phyloP scores from a whole-genome alignment of 2,797 vertebrate species.

The Tenualosa ilisha region DNA sequence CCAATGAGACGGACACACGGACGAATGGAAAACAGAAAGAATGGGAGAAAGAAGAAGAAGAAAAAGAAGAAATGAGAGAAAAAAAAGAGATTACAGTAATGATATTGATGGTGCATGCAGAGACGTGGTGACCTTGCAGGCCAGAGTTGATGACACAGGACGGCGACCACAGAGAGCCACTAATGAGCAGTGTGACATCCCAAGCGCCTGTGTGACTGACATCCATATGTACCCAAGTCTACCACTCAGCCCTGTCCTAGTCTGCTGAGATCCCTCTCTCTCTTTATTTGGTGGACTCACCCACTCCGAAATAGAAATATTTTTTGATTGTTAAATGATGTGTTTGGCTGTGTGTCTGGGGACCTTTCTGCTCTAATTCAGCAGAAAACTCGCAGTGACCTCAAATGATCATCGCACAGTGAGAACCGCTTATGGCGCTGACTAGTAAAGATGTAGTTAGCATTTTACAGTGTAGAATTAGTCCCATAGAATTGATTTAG shows the following conservation, averaged over 20 bases:
- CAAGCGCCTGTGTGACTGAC: constrained; percentile 32
- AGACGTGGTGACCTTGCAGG: constrained; percentile 33
- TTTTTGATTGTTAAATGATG: constrained; percentile 21
- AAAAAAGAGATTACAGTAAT: background rate
- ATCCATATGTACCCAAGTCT: constrained; percentile 13
- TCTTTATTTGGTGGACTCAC: background rate
- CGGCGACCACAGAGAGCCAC: constrained; percentile 34
- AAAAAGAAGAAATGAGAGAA: background rate
- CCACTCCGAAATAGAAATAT: background rate
- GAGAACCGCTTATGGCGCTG: background rate
- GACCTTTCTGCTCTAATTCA: background rate
- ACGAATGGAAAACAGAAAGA: background rate
- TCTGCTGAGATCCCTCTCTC: background rate
- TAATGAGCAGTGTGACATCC: constrained; percentile 39
- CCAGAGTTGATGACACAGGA: constrained; percentile 42
- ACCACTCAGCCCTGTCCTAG: background rate
- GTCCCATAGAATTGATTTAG: background rate
- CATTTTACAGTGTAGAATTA: background rate
- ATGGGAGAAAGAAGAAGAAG: background rate
- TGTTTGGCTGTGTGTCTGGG: background rate
- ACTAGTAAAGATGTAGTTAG: no score
- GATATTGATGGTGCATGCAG: constrained; percentile 24
- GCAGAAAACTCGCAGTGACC: background rate
- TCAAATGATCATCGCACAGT: background rate
- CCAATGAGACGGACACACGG: constrained; percentile 27